Base-by-base conservation (phyloP, 2,888 invertebrate species). In the Biston stratarius region DNA sequence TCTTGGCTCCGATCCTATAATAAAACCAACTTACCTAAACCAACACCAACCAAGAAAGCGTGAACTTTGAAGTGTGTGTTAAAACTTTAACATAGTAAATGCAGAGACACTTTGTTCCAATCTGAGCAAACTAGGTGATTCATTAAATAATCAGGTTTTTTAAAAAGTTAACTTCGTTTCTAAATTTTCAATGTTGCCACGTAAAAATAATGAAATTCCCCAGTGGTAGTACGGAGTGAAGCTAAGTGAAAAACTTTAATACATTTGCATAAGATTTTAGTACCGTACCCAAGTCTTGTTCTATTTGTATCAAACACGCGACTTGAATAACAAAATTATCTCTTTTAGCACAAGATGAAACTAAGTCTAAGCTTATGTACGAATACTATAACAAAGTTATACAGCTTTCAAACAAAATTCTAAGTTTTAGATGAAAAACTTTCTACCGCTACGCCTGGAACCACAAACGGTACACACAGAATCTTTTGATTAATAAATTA, bases 231-330 rank as follows among this genome's bases (percentile, higher is more conserved):
- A 68, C 68, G 51, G 52, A 70, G 67, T 67, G 66, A 66, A 64
- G 51, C 66, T 71, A 70, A 71, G 70, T 72, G 67, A 69, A 72
- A 72, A 71, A 69, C 69, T 74, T 71, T 70, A 24, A 65, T 67
- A 59, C 38, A 70, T 73, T 71, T 69, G 66, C 73, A 69, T 71
- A 69, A 73, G 69, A 69, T 66, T 65, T 66, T 57, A 69, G 52
- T 63, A 48, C 56, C 56, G 61, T 42, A 69, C 64, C 58, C 56
- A 45, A 70, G 69, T 47, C 55, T 47, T 52, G 45, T 57, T 62
- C 48, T 69, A 68, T 69, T 66, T 67, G 55, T 64, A 63, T 47
- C 62, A 69, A 64, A 62, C 66, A 67, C 69, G 68, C 60, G 48
- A 53, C 3, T 56, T 38, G 69, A 69, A 72, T 69, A 67, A 15